phyloP scores from a whole-genome alignment of 2,888 invertebrate species.

The Scaptomyza cyrtandrae region DNA sequence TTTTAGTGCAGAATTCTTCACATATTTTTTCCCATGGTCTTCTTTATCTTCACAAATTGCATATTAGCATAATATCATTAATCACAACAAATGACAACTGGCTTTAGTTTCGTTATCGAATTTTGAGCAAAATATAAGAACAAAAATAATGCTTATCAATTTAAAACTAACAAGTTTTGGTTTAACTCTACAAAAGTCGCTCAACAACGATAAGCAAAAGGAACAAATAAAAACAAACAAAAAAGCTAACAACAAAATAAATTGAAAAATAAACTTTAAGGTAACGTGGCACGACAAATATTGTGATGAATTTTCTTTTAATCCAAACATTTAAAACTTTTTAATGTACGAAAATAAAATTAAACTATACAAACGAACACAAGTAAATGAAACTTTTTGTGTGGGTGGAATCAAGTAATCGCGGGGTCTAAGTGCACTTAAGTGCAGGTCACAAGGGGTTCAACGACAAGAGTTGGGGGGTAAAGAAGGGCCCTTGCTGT shows the following conservation, averaged over 20 bases:
- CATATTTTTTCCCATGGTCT: not conserved
- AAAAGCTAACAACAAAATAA: constrained; percentile 3
- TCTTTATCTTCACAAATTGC: constrained; percentile 19
- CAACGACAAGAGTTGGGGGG: not conserved
- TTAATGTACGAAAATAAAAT: constrained; percentile 64
- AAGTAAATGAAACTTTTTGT: constrained; percentile 25
- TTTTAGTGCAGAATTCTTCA: not conserved
- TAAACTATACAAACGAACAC: constrained; percentile 28
- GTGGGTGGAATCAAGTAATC: constrained; percentile 4
- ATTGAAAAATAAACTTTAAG: constrained; percentile 30
- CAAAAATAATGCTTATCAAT: constrained; percentile 39
- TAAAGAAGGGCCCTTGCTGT: not conserved
- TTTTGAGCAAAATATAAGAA: not conserved
- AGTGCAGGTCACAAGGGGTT: constrained; percentile 21
- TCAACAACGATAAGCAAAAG: constrained; percentile 17
- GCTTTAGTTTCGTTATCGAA: constrained; percentile 19
- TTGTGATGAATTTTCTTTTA: constrained; percentile 67
- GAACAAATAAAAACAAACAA: constrained; percentile 8
- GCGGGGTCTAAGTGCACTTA: constrained; percentile 36
- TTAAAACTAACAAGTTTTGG: constrained; percentile 29
- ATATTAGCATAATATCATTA: constrained; percentile 24
- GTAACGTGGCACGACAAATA: constrained; percentile 56
- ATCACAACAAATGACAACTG: constrained; percentile 2
- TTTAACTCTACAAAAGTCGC: constrained; percentile 20
- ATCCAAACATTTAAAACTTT: constrained; percentile 79